Conservation (phyloP, 2,797 vertebrate genomes). For the Atherinosoma microstoma region DNA sequence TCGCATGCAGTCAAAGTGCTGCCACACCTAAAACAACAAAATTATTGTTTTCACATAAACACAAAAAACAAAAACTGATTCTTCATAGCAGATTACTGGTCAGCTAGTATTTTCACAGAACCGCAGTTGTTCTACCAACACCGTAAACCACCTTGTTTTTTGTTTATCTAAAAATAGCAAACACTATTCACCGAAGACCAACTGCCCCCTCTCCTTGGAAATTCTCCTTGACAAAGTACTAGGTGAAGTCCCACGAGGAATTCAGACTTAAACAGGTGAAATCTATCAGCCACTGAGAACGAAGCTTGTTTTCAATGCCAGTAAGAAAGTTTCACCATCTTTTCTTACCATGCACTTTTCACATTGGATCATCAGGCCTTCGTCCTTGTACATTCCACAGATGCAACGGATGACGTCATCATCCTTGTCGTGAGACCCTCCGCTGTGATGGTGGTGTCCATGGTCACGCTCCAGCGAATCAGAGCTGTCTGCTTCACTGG, state of each 20-base stretch:
- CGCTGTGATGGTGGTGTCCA: conserved; percentile 87
- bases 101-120: conserved; percentile 17
- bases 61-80: background rate
- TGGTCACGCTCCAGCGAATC: conserved; percentile 94
- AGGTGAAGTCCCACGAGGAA: conserved; percentile 25
- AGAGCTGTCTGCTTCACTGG: conserved; percentile 96
- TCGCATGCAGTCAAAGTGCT: conserved; percentile 98
- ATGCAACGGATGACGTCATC: conserved; percentile 98
- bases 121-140: conserved; percentile 20
- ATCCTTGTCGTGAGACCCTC: conserved; percentile 89
- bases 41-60: background rate
- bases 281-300: conserved; percentile 11
- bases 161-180: conserved; percentile 44
- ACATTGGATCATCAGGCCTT: conserved; percentile 99
- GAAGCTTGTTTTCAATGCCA: background rate
- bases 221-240: conserved; percentile 32
- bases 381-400: conserved; percentile 97
- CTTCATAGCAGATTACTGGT: background rate
- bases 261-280: conserved; percentile 23
- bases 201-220: conserved; percentile 21
- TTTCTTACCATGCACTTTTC: conserved; percentile 95
- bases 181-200: conserved; percentile 22
- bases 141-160: conserved; percentile 20
- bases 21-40: conserved; percentile 90
- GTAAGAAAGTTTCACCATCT: background rate